Evolutionary conservation across 1,140 invertebrate species (phyloP), one percentile per base, ranked within the genome.

Genomic region (Drosophila pseudoananassae): DNA sequence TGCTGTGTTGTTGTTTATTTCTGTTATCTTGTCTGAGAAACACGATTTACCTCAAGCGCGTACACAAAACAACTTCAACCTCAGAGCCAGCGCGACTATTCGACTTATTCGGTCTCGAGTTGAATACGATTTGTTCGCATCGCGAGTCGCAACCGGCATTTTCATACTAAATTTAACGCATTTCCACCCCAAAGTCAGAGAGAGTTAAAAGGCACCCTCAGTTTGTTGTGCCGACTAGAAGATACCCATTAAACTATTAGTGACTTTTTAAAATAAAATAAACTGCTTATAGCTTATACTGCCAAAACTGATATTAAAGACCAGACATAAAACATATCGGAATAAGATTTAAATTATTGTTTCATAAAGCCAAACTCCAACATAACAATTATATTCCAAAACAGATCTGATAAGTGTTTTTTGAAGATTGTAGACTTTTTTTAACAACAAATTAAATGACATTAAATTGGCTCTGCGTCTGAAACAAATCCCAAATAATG

Each of bases 1-100:
- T 70, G 66, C 66, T 56, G 66, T 69, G 46, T 55, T 4, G 64
- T 47, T 70, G 66, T 55, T 56, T 69, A 70, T 66, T 68, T 69
- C 1, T 31, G 43, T 56, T 70, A 69, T 70, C 66, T 69, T 36
- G 65, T 29, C 23, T 10, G 20, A 38, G 20, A 68, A 31, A 47
- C 51, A 23, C 31, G 43, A 49, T 69, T 66, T 70, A 70, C 66
- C 66, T 70, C 43, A 25, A 56, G 51, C 65, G 65, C 58, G 61
- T 14, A 55, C 61, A 54, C 50, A 54, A 65, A 51, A 54, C 33
- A 68, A 56, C 63, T 70, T 47, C 43, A 54, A 56, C 40, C 56
- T 51, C 51, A 51, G 25, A 27, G 40, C 25, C 25, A 27, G 25
- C 25, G 6, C 25, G 25, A 27, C 5, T 27, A 69, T 23, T 12